phyloP scores from a whole-genome alignment of 2,888 invertebrate genomes.

The Lordiphosa fenestrarum region DNA sequence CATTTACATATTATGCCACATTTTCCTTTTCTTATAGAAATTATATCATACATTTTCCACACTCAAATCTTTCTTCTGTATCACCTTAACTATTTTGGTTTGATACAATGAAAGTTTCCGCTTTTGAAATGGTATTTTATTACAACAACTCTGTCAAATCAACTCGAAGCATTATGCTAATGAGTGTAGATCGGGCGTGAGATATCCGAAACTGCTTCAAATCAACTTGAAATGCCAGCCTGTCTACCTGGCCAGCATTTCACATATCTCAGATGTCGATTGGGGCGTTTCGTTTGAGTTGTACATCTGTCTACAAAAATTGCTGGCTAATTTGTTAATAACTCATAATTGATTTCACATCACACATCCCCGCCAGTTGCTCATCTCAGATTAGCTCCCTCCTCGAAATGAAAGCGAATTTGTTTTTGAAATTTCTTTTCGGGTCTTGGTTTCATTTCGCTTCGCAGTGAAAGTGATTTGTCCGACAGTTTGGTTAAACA shows the following conservation, averaged over 20 bases:
- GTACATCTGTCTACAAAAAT: slow-evolving; percentile 43
- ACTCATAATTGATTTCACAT: slow-evolving; percentile 75
- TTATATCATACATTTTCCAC: too few relatives aligned
- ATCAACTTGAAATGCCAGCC: slow-evolving; percentile 32
- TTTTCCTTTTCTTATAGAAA: too few relatives aligned
- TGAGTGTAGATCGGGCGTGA: slow-evolving; percentile 44
- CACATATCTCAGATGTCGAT: slow-evolving; percentile 14
- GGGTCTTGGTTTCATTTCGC: slow-evolving; percentile 13
- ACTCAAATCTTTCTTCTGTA: slow-evolving; percentile 1
- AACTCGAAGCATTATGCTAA: slow-evolving; percentile 59
- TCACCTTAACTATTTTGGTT: slow-evolving; percentile 1
- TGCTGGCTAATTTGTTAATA: slow-evolving; percentile 68
- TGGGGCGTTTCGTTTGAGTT: slow-evolving; percentile 45
- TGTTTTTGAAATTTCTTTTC: slow-evolving; percentile 56
- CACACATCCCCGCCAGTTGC: slow-evolving; percentile 35
- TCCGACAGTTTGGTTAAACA: slow-evolving; percentile 39
- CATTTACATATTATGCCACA: too few relatives aligned
- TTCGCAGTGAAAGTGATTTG: slow-evolving; percentile 63
- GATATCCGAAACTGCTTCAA: slow-evolving; percentile 25
- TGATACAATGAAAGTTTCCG: slow-evolving; percentile 47
- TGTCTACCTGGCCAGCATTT: slow-evolving; percentile 19
- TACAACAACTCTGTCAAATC: slow-evolving; percentile 62
- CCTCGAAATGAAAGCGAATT: slow-evolving; percentile 59
- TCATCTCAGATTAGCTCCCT: slow-evolving; percentile 5
- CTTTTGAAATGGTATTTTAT: slow-evolving; percentile 26